Evolutionary conservation across 1,140 invertebrate genomes (phyloP).

Genomic region (Cryptotermes secundus): DNA sequence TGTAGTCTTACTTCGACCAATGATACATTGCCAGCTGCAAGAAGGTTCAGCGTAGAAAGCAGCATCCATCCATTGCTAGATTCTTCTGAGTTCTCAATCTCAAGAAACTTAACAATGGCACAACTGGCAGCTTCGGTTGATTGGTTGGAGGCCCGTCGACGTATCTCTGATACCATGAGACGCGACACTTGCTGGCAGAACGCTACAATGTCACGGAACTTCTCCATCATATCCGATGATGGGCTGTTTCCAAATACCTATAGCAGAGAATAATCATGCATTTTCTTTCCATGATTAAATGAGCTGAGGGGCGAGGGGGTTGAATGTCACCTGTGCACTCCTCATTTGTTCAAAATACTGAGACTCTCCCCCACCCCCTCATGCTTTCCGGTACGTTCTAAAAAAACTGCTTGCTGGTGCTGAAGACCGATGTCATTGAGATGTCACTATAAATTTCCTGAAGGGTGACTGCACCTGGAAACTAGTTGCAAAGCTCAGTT

Average conservation of each 20-base stretch:
- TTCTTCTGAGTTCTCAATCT: conserved; percentile 89
- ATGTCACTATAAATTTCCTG: too few relatives aligned
- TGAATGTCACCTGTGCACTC: too few relatives aligned
- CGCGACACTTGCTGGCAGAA: conserved; percentile 94
- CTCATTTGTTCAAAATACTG: too few relatives aligned
- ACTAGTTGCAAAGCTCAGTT: too few relatives aligned
- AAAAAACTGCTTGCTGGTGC: too few relatives aligned
- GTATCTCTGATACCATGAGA: conserved; percentile 93
- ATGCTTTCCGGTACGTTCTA: too few relatives aligned
- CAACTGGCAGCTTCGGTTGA: conserved; percentile 93
- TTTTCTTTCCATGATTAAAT: too few relatives aligned
- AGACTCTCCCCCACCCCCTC: too few relatives aligned
- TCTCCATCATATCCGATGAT: conserved; percentile 90
- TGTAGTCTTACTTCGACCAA: conserved; percentile 60
- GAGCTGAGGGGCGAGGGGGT: too few relatives aligned
- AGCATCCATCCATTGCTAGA: conserved; percentile 97
- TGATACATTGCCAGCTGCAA: conserved; percentile 79
- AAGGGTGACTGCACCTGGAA: too few relatives aligned
- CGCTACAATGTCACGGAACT: conserved; percentile 89
- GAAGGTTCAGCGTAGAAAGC: conserved; percentile 84
- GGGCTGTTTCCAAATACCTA: conserved; percentile 90
- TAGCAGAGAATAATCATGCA: conserved; percentile 36
- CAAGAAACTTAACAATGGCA: conserved; percentile 93
- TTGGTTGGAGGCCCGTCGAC: conserved; percentile 90
- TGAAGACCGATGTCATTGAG: too few relatives aligned